These are phyloP conservation scores for Leptarthrus brevirostris DNA, from an alignment of 2,888 invertebrate species.

Conservation along the genomic window DNA sequence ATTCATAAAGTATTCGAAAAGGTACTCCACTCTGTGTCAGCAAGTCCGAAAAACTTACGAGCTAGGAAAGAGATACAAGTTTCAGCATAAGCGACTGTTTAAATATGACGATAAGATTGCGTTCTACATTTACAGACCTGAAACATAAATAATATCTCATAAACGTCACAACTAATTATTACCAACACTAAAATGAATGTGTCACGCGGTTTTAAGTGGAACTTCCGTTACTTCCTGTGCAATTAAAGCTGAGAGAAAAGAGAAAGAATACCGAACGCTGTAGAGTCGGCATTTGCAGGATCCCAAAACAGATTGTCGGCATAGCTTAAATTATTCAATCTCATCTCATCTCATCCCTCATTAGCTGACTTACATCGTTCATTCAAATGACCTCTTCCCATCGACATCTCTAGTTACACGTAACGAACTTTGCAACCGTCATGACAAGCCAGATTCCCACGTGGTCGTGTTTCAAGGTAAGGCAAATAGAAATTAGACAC, in stretches of 20 bases:
- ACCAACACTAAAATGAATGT: not conserved
- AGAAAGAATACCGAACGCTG: not conserved
- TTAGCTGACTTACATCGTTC: slow-evolving; percentile 6
- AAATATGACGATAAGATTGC: too few species aligned
- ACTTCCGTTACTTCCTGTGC: slow-evolving; percentile 19
- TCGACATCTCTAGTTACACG: not conserved
- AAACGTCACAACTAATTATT: slow-evolving; percentile 25
- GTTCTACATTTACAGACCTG: too few species aligned
- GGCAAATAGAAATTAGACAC: slow-evolving; percentile 19
- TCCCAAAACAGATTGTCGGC: not conserved
- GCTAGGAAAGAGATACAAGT: too few species aligned
- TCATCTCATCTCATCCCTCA: slow-evolving; percentile 17
- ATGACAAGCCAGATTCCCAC: slow-evolving; percentile 22
- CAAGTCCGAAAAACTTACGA: too few species aligned
- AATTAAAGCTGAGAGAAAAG: not conserved
- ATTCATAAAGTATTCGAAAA: too few species aligned
- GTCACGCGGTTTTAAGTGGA: not conserved
- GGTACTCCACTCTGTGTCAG: too few species aligned
- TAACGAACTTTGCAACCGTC: slow-evolving; percentile 8
- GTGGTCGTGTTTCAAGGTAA: not conserved
- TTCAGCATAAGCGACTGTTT: too few species aligned
- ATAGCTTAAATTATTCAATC: slow-evolving; percentile 21
- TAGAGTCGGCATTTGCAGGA: not conserved
- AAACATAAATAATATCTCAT: not conserved
- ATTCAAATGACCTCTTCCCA: not conserved